Base-by-base conservation (phyloP, 1,140 invertebrate species). In the Zaprionus kolodkinae region DNA sequence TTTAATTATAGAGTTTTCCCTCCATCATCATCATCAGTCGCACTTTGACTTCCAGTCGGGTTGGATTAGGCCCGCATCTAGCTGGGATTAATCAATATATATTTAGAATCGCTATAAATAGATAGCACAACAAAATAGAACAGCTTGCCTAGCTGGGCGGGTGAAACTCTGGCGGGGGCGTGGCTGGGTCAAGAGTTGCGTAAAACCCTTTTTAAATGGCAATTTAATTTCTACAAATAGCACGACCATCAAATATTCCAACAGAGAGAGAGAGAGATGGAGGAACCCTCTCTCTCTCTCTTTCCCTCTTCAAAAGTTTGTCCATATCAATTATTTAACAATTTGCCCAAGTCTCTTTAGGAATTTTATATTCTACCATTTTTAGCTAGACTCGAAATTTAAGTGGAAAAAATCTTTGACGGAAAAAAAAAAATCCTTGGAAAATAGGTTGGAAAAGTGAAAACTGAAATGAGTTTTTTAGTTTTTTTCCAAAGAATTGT, bases 1-100 rank as follows among this genome's bases (percentile, higher is more conserved):
- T 69, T 64, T 74, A 77, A 77, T 77, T 74, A 74, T 57, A 59
- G 33, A 45, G n/a, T 10, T 45, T 10, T 45, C n/a, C 40, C 11
- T 38, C 4, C 21, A 21, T 21, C 21, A 21, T 21, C 21, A 21
- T 21, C 21, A 21, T 21, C 21, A 21, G 21, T 21, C 21, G 21
- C 21, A 21, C 21, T 21, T 21, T 25, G 15, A 25, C 45, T 50
- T 50, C 11, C 25, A 50, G 9, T 50, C 45, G 6, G 5, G 3
- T 30, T 30, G 27, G 27, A 3, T 30, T 6, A 3, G 27, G 27
- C 27, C 13, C 13, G n/a, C n/a, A 15, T 45, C 7, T 15, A n/a
- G n/a, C 45, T 10, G 4, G 45, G 45, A 11, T 25, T 25, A 50
- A 25, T 50, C 45, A 50, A 50, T 50, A 50, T 50, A 50, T 21